Conservation (phyloP, 2,888 invertebrate genomes). For the Lordiphosa andalusiaca region DNA sequence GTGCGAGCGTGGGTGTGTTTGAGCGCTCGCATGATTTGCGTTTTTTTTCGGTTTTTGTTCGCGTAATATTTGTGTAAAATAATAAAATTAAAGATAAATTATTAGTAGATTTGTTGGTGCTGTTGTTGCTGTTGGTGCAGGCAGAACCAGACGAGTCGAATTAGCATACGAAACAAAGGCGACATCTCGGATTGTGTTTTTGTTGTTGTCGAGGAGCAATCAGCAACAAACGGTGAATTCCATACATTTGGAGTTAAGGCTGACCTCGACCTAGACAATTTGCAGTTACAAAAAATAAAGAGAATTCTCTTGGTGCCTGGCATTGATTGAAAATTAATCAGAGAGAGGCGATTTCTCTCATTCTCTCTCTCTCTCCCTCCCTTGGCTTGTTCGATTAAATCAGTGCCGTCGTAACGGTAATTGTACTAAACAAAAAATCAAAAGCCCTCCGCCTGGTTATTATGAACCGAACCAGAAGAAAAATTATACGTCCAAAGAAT, state of each 20-base stretch:
- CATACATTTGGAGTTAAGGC: constrained; percentile 12
- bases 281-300: constrained; percentile 7
- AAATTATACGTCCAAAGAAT: constrained; percentile 82
- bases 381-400: background rate
- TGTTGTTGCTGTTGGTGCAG: background rate
- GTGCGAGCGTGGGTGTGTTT: constrained; percentile 7
- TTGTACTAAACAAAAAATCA: constrained; percentile 30
- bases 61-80: constrained; percentile 37
- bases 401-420: constrained; percentile 44
- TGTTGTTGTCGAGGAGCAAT: constrained; percentile 12
- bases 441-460: constrained; percentile 26
- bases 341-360: constrained; percentile 17
- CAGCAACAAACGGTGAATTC: constrained; percentile 50
- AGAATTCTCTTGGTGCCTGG: constrained; percentile 33
- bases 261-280: constrained; percentile 57
- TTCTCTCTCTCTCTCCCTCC: background rate
- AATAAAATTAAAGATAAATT: constrained; percentile 26
- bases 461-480: constrained; percentile 80
- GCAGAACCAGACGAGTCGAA: constrained; percentile 11
- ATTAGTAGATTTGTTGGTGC: constrained; percentile 6
- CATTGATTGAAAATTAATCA: constrained; percentile 21
- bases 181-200: constrained; percentile 8
- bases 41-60: constrained; percentile 10
- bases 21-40: constrained; percentile 12
- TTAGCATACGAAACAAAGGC: constrained; percentile 13